A percentile compares a stretch with the other conserved stretches of the same genome.
phyloP scores from a whole-genome alignment of 2,888 invertebrate species.

The Eucriotettix oculatus region DNA sequence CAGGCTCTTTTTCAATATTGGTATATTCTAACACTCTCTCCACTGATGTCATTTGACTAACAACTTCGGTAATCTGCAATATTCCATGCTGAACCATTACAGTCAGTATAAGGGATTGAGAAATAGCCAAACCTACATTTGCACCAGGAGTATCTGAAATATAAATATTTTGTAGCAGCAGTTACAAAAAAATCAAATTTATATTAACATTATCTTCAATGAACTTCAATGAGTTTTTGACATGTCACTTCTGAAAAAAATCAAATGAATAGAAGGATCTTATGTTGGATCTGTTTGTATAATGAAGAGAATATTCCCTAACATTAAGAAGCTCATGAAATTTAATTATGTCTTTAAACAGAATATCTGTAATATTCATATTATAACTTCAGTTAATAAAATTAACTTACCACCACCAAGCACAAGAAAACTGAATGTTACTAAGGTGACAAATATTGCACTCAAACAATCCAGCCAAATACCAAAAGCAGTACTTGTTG shows the following conservation, averaged over 20 bases:
- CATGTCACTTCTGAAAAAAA: background rate
- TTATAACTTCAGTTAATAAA: background rate
- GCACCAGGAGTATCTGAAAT: constrained; percentile 31
- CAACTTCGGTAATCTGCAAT: constrained; percentile 58
- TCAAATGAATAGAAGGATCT: background rate
- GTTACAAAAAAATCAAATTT: no score
- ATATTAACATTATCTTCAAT: no score
- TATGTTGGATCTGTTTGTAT: no score
- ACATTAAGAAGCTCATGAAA: no score
- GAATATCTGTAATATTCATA: no score
- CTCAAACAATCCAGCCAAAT: constrained; percentile 47
- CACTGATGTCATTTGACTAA: constrained; percentile 65
- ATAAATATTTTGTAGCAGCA: background rate
- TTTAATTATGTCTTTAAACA: no score
- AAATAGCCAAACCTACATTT: constrained; percentile 53
- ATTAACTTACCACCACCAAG: constrained; percentile 34
- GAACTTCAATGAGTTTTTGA: no score
- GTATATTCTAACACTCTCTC: constrained; percentile 69
- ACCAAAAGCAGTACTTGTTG: constrained; percentile 43
- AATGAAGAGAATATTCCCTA: no score
- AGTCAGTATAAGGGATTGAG: constrained; percentile 54
- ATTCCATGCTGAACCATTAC: constrained; percentile 71
- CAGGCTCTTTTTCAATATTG: constrained; percentile 50
- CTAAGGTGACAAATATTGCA: constrained; percentile 39
- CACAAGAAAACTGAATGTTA: constrained; percentile 45